Evolutionary conservation across 1,140 invertebrate genomes (phyloP).

Genomic region (Augochlora pura): DNA sequence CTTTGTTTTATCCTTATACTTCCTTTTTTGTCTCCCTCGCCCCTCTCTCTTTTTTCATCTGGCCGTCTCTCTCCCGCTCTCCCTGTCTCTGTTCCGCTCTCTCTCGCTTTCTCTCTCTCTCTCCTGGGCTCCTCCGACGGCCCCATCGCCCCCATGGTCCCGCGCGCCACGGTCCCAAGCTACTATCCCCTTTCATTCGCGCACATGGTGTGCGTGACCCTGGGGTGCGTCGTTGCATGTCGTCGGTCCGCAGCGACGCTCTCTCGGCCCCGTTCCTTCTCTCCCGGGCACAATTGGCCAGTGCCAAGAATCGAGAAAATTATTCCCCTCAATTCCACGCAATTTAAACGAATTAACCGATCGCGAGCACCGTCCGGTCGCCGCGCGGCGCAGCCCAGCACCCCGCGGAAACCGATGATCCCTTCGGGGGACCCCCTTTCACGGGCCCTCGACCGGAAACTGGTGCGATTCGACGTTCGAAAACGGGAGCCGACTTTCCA

Average conservation of each 20-base stretch:
- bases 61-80: not conserved
- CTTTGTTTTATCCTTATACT: slow-evolving; percentile 8
- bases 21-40: slow-evolving; percentile 21
- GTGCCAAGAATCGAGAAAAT: slow-evolving; percentile 75
- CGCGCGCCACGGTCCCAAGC: too few relatives aligned
- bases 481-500: too few relatives aligned
- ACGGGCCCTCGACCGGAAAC: not conserved
- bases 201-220: slow-evolving; percentile 61
- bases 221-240: slow-evolving; percentile 67
- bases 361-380: slow-evolving; percentile 2
- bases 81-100: not conserved
- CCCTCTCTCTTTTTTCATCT: not conserved
- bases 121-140: not conserved
- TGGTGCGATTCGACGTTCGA: too few relatives aligned
- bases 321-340: slow-evolving; percentile 76
- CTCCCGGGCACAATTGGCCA: slow-evolving; percentile 65
- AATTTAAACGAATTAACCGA: slow-evolving; percentile 77
- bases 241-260: slow-evolving; percentile 37
- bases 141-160: not conserved
- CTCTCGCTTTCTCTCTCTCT: not conserved
- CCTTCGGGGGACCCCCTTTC: not conserved
- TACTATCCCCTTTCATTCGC: slow-evolving; percentile 24
- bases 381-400: not conserved
- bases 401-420: not conserved
- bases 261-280: slow-evolving; percentile 31